Percentiles rank a stretch among this genome's conserved stretches.
These are phyloP conservation scores for Gallinago undulata DNA, from an alignment of 2,113 vertebrate species.

Conservation along the genomic window DNA sequence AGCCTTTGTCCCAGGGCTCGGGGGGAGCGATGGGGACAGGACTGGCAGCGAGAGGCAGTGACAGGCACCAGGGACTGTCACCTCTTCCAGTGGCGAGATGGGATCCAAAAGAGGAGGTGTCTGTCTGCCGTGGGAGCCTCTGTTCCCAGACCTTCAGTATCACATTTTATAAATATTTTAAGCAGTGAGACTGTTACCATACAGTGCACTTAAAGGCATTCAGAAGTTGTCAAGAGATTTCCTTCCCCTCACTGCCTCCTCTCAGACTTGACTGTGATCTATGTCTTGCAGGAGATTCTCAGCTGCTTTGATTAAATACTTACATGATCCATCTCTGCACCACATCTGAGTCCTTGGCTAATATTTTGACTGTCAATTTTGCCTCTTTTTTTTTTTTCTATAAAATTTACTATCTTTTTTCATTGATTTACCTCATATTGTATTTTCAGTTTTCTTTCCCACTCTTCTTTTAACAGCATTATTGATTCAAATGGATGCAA, in stretches of 20 bases:
- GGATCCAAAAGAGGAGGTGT: not conserved
- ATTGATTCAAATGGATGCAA: conserved; percentile 18
- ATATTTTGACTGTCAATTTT: not conserved
- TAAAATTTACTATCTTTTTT: not conserved
- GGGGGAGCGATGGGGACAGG: not conserved
- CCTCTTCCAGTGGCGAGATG: not conserved
- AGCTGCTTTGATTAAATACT: not conserved
- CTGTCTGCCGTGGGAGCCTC: fast-evolving
- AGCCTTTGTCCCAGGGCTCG: not conserved
- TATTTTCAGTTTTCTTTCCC: not conserved
- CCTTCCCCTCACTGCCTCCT: not conserved
- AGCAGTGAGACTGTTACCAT: not conserved
- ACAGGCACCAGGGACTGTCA: not conserved
- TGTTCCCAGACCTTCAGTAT: not conserved
- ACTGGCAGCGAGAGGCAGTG: not conserved
- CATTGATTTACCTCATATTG: not conserved
- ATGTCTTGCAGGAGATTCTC: not conserved
- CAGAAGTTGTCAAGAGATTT: not conserved
- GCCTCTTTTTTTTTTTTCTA: not conserved
- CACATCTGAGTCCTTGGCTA: not conserved
- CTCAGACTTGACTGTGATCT: not conserved
- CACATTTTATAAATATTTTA: not conserved
- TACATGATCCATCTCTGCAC: not conserved
- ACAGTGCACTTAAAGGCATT: not conserved
- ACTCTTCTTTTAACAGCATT: not conserved